Evolutionary conservation across 2,888 invertebrate genomes (phyloP), one percentile per base, ranked within the genome.

Genomic region (Conops quadrifasciatus): DNA sequence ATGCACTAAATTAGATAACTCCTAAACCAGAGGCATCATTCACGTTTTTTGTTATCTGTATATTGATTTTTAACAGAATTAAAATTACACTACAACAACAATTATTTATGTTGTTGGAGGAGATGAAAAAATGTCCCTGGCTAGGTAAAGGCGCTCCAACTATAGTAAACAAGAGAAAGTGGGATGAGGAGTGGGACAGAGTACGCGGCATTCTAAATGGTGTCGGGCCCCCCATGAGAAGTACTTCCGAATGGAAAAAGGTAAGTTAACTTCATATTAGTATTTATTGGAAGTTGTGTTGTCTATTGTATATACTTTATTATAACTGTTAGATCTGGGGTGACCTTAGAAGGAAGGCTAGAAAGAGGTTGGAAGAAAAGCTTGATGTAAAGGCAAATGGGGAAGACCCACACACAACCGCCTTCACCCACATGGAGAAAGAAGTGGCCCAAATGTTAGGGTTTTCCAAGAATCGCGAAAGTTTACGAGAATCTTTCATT

Each of bases 171-270:
- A 49, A 49, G 19, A 49, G 49, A n/a, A 13, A 49, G 13, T 24
- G 59, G 19, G 28, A 19, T 7, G 59, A 30, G 11, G 24, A 26
- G 15, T 16, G 11, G 67, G 64, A 58, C 51, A 59, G 19, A 69
- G 21, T 58, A 16, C 49, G 28, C 19, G 19, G 7, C 16, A 30
- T 11, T 5, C 21, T 59, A 5, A 30, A 30, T 16, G 7, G 7
- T 16, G 5, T 7, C n/a, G 30, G 59, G 19, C 30, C 59, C 15
- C 28, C 30, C 24, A 59, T 30, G 16, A 0, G 49, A 2, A 16
- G 16, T 19, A 49, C 49, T 13, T 5, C 49, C 5, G 49, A 49
- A 49, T 49, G 21, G 7, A 62, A 60, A n/a, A 49, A 49, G n/a
- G 49, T 49, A 19, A 19, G 5, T n/a, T n/a, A 49, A 49, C n/a